Base-by-base conservation (phyloP, 2,113 vertebrate genomes). In the Pipra filicauda region DNA sequence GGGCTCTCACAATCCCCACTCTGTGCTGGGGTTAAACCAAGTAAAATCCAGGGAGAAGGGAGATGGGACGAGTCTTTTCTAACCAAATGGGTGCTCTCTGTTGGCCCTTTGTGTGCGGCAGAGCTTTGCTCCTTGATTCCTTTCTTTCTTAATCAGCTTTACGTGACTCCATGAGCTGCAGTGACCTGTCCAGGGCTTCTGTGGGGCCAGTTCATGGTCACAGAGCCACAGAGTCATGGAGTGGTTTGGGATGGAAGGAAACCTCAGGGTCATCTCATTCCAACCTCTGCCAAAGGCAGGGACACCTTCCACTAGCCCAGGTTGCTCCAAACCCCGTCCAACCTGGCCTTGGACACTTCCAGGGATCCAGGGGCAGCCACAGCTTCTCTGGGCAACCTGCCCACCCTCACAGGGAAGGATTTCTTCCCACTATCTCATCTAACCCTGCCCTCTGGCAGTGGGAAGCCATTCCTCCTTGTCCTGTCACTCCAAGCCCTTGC, bases 201-300 rank as follows among this genome's bases (percentile, higher is more conserved):
- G 57, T 12, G 13, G 0, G 6, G 37, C 22, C 46, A 9, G 11
- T 12, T 49, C 28, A 1, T 3, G 55, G 33, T 5, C 44, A 37
- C 37, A 35, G 62, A 43, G n/a, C 13, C 62, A 21, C 22, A 3
- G 4, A 33, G 6, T 2, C 58, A 15, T 20, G 1, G 41, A 1
- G 23, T 39, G 62, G 24, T 2, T 31, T 58, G 52, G 30, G 24
- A 6, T 23, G 59, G 39, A 14, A 73, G 39, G 72, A 31, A 43
- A 21, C 52, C 17, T 8, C 15, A 66, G 65, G 18, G 8, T 12
- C 43, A 37, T 23, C 24, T 8, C 1, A 3, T 16, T 1, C 41
- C 69, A 21, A 26, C 27, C 9, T 39, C 67, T 28, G 30, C 49
- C 31, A 3, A 9, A 30, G 39, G 57, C 62, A 72, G 52, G 52